Evolutionary conservation across 2,797 vertebrate species (phyloP).

Genomic region (Falco columbarius): DNA sequence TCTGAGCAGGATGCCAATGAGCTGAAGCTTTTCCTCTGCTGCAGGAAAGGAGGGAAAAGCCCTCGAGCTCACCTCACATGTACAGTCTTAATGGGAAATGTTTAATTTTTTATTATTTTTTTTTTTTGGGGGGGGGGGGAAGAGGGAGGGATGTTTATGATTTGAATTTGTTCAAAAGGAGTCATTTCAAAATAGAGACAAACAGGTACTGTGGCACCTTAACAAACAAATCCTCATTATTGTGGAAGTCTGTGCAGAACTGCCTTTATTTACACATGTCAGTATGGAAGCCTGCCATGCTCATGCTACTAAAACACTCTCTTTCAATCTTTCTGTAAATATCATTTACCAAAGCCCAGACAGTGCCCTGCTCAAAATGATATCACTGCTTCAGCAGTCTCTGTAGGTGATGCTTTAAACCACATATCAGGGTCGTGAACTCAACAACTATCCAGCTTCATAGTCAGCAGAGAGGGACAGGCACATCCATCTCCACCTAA

Average conservation of each 20-base stretch:
- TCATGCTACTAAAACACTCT: background rate
- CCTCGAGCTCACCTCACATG: background rate
- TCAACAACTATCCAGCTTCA: background rate
- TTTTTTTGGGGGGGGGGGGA: no score
- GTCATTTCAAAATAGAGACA: background rate
- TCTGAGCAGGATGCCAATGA: background rate
- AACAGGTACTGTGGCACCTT: background rate
- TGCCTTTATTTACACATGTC: conserved; percentile 1
- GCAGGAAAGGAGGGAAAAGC: background rate
- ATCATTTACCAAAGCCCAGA: background rate
- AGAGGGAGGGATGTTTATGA: rapidly evolving
- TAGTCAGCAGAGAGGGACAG: background rate
- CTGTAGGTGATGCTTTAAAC: background rate
- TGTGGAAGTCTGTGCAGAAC: background rate
- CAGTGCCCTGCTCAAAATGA: background rate
- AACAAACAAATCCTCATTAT: background rate
- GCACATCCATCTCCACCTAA: background rate
- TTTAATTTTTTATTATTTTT: no score
- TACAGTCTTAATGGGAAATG: background rate
- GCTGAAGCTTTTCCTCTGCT: background rate
- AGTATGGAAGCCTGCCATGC: background rate
- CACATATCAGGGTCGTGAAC: background rate
- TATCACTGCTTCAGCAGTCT: background rate
- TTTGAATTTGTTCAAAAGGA: background rate
- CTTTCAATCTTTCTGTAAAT: background rate